Percentiles rank a stretch among this genome's conserved stretches.
phyloP scores from a whole-genome alignment of 2,113 vertebrate genomes.

The Brienomyrus brachyistius region DNA sequence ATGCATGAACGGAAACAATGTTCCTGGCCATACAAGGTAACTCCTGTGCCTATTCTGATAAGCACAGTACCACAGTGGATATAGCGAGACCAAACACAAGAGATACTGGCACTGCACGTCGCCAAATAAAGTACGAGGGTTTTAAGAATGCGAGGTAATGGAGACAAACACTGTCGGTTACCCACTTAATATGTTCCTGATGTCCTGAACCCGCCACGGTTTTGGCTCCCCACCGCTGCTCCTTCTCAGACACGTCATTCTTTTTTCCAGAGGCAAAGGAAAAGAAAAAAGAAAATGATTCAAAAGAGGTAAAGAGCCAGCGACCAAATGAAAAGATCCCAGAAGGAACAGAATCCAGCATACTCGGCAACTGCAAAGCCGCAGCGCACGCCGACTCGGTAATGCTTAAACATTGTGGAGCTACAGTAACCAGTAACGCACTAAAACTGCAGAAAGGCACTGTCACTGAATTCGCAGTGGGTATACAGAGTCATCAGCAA shows the following conservation, averaged over 20 bases:
- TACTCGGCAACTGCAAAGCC: neutral
- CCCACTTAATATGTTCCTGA: conserved; percentile 93
- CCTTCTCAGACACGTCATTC: conserved; percentile 93
- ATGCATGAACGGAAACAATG: neutral
- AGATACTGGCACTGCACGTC: neutral
- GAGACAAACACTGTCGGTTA: neutral
- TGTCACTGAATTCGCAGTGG: neutral
- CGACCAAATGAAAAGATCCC: neutral
- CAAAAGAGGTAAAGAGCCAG: neutral
- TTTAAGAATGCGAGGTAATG: neutral
- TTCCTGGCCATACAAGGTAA: neutral
- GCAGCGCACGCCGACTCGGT: neutral
- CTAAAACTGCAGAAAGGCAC: neutral
- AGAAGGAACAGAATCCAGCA: neutral
- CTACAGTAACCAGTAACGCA: neutral
- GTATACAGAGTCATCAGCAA: neutral
- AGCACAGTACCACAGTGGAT: neutral
- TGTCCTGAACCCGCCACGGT: conserved; percentile 88
- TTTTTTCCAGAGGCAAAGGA: conserved; percentile 39
- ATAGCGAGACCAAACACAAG: neutral
- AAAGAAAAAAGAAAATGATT: neutral
- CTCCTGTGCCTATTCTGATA: neutral
- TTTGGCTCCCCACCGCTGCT: conserved; percentile 96
- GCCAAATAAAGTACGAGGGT: neutral
- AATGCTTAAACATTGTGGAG: neutral